These are phyloP conservation scores for Hydropsyche betteni DNA, from an alignment of 2,888 invertebrate genomes.

Conservation along the genomic window DNA sequence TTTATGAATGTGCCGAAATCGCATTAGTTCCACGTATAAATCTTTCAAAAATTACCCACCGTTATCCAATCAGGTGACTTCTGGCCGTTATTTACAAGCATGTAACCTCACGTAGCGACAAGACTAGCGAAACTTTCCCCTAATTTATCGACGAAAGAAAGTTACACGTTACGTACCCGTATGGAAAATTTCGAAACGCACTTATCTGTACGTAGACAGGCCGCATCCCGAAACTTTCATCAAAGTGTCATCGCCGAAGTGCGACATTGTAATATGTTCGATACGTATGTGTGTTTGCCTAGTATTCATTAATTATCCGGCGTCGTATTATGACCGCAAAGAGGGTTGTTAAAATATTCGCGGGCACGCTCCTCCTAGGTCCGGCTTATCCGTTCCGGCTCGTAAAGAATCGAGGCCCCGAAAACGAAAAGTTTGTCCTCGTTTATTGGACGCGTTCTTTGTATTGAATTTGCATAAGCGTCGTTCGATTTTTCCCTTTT, in stretches of 20 bases:
- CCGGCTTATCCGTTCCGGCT: slow-evolving; percentile 5
- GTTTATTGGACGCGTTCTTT: slow-evolving; percentile 27
- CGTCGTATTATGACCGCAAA: neutral
- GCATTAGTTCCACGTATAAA: slow-evolving; percentile 6
- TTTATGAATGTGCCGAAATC: neutral
- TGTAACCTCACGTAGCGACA: neutral
- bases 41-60: slow-evolving; percentile 12
- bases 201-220: neutral
- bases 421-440: slow-evolving; percentile 27
- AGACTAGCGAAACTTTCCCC: too few relatives aligned
- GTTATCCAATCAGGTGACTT: slow-evolving; percentile 28
- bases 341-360: slow-evolving; percentile 20
- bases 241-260: slow-evolving; percentile 19
- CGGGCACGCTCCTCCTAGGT: neutral
- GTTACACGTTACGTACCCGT: too few relatives aligned
- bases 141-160: too few relatives aligned
- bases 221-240: slow-evolving; percentile 13
- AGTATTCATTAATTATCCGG: slow-evolving; percentile 23
- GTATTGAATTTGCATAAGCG: slow-evolving; percentile 26
- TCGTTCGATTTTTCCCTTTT: neutral
- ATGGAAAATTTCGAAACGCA: too few relatives aligned
- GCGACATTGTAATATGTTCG: neutral
- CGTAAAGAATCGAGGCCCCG: slow-evolving; percentile 15
- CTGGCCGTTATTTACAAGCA: slow-evolving; percentile 17
- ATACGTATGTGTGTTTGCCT: neutral